Evolutionary conservation across 35 echinoderm and acorn worm genomes (phyloP), one percentile per base, ranked within the genome.

Genomic region (Strongylocentrotus purpuratus): DNA sequence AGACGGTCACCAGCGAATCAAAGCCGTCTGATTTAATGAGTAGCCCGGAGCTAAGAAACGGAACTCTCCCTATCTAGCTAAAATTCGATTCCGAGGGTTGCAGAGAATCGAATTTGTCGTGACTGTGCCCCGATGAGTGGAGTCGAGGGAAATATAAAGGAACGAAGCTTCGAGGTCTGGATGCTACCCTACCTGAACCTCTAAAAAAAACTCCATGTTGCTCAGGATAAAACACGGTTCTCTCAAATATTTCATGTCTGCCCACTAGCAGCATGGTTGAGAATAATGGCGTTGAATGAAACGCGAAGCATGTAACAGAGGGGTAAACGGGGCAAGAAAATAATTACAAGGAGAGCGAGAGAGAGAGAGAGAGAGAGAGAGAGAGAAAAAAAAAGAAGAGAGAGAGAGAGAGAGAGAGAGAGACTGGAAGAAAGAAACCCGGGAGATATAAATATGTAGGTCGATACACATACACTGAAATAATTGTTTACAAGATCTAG

Each of bases 81-180:
- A 89, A 89, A 89, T 89, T 89, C 87, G 45, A 89, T 89, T 89
- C 87, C 32, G 45, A 4, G 87, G 87, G 87, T 13, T 31, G 45
- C 33, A 17, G 20, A 33, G 87, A 46, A 89, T 89, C 87, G 87
- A 89, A 89, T 89, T 78, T 89, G 87, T 89, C 87, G 87, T 89
- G 87, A 89, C 87, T 41, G 33, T 33, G 32, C 87, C 33, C 87
- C 14, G 33, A 89, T 89, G 87, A 89, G 87, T 41, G 14, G 87
- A 46, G 87, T 45, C 45, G 87, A 10, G 87, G 87, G 87, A 89
- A 89, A 46, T 78, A n/a, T n/a, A 5, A 55, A 55, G 50, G 15
- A 55, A 55, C 50, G 20, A n/a, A 78, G 65, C 22, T 78, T 22
- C 65, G 7, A 7, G 20, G 65, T 78, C 22, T 25, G 20, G 18